These are phyloP conservation scores for Arenaria interpres DNA, from an alignment of 2,113 vertebrate species.

Conservation along the genomic window DNA sequence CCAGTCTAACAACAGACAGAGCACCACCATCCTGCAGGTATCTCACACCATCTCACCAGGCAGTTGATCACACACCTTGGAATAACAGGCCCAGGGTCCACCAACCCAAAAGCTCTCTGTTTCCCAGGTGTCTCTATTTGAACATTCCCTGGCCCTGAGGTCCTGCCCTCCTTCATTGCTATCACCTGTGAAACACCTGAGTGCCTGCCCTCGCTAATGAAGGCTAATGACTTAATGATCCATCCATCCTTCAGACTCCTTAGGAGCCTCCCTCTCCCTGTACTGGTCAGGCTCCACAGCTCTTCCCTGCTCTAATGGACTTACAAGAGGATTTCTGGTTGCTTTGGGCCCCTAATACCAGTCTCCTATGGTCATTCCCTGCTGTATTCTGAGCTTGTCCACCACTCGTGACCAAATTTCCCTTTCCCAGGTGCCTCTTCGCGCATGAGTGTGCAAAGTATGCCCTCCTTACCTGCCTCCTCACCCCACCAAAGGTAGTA, in stretches of 20 bases:
- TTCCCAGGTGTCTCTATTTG: background rate
- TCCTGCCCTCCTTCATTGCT: background rate
- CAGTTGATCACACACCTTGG: background rate
- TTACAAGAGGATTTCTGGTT: background rate
- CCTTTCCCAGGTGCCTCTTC: background rate
- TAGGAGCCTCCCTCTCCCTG: background rate
- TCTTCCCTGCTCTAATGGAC: background rate
- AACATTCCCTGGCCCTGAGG: background rate
- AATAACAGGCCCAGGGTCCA: background rate
- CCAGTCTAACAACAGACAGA: background rate
- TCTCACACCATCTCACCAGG: background rate
- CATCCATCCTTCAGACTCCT: background rate
- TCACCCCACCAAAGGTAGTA: background rate
- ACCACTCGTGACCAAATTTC: accelerated
- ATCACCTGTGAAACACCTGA: background rate
- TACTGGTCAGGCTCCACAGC: too few relatives aligned
- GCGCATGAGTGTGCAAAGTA: accelerated
- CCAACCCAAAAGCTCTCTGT: background rate
- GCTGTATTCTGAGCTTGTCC: background rate
- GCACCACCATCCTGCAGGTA: background rate
- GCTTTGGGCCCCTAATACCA: background rate
- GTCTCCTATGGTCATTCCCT: background rate
- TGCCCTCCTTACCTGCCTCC: background rate
- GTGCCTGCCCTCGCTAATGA: background rate
- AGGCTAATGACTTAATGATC: background rate